phyloP scores from a whole-genome alignment of 2,113 vertebrate species.

The Alligator sinensis region DNA sequence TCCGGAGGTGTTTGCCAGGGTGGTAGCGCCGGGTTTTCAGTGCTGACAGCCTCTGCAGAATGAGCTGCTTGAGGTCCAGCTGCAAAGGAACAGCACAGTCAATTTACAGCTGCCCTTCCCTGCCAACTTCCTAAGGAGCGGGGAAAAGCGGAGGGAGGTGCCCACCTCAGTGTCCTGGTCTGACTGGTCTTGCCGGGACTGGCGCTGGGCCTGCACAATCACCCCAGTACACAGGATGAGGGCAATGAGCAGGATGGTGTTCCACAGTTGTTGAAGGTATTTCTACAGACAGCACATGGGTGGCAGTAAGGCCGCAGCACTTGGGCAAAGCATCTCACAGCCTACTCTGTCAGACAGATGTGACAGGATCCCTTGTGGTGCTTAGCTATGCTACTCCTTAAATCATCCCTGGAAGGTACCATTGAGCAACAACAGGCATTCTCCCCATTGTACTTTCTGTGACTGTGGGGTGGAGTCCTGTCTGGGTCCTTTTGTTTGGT shows the following conservation, averaged over 20 bases:
- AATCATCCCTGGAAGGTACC: neutral
- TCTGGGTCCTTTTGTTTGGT: neutral
- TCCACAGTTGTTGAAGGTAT: constrained; percentile 96
- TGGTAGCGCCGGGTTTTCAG: constrained; percentile 88
- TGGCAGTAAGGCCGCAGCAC: rapidly evolving
- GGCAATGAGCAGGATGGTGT: constrained; percentile 91
- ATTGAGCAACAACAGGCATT: neutral
- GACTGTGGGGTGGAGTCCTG: no score
- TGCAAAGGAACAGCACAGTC: constrained; percentile 39
- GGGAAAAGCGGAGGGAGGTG: rapidly evolving
- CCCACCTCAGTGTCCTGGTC: constrained; percentile 84
- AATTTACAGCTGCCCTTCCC: neutral
- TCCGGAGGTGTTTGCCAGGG: constrained; percentile 71
- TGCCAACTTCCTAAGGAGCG: rapidly evolving
- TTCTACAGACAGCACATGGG: constrained; percentile 75
- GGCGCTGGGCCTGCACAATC: constrained; percentile 92
- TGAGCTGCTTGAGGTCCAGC: constrained; percentile 87
- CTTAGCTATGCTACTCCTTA: neutral
- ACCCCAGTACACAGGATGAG: constrained; percentile 92
- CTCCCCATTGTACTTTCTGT: no score
- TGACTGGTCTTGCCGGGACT: constrained; percentile 80
- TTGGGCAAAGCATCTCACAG: neutral
- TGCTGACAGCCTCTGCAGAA: constrained; percentile 81
- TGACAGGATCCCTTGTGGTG: neutral
- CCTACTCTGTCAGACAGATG: neutral